Base-by-base conservation (phyloP, 2,888 invertebrate species). In the Drosophila kanekoi region DNA sequence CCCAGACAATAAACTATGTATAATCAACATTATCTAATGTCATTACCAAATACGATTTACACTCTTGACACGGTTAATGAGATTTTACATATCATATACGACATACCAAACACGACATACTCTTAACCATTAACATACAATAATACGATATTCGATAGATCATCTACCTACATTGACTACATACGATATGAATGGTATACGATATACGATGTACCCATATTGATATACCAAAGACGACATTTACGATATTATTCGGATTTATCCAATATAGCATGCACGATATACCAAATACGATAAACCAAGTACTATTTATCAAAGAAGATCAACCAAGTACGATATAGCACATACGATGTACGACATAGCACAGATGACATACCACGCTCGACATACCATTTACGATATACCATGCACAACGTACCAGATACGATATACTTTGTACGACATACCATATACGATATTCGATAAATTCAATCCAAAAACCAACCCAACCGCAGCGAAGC, bases 361-460 rank as follows among this genome's bases (percentile, higher is more conserved):
- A 23, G 6, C 23, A 23, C 0, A 8, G 8, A 23, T 1, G 6
- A 23, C 8, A 23, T 23, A 23, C 23, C 23, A 23, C 5, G 23
- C 5, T 5, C 52, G 16, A 5, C 45, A 57, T 20, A n/a, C 5
- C 8, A 14, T n/a, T 14, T n/a, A 56, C 37, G 54, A 62, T 35
- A 41, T 18, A 8, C 43, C 10, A 10, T 41, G 10, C 1, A 54
- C 43, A 11, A 44, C 13, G 4, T 28, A 28, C 28, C 28, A 8
- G 0, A 16, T 38, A n/a, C 13, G 11, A 20, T 37, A 23, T 23
- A 5, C 5, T 5, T 5, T 13, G 10, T 16, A 35, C 47, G 33
- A 47, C 32, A 54, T 38, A 18, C 23, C 33, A 45, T 10, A 52
- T 35, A 41, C 59, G 33, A 53, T 53, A 48, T 35, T 32, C 4